phyloP scores from a whole-genome alignment of 1,140 invertebrate genomes.

The Cepaea nemoralis region DNA sequence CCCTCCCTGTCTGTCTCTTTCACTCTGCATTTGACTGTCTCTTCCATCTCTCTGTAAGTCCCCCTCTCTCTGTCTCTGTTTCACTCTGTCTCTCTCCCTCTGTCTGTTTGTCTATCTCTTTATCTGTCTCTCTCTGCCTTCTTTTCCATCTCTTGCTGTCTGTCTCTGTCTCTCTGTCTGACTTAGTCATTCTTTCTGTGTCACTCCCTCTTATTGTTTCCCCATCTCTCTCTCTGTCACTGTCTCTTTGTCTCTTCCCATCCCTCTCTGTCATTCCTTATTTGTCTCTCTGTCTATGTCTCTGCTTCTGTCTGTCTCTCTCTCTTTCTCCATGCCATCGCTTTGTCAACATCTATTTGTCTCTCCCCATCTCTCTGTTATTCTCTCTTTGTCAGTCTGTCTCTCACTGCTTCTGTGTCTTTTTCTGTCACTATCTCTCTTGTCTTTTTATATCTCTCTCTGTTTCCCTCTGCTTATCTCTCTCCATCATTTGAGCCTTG shows the following conservation, averaged over 20 bases:
- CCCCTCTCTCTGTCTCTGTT: too few relatives aligned
- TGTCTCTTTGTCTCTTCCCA: neutral
- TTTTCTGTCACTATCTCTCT: too few relatives aligned
- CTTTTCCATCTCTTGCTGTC: neutral
- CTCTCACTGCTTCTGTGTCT: neutral
- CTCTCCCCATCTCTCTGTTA: neutral
- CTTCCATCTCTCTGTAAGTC: too few relatives aligned
- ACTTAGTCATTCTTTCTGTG: neutral
- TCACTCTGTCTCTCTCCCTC: too few relatives aligned
- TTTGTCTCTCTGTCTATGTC: conserved; percentile 4
- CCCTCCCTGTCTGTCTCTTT: too few relatives aligned
- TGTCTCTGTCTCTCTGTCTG: neutral
- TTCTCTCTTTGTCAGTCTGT: neutral
- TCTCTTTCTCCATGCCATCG: neutral
- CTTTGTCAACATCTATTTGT: neutral
- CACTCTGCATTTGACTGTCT: too few relatives aligned
- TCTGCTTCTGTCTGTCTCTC: neutral
- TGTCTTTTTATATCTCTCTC: too few relatives aligned
- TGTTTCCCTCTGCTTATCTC: too few relatives aligned
- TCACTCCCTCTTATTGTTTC: too few relatives aligned
- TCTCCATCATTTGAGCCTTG: too few relatives aligned
- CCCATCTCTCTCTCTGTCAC: neutral
- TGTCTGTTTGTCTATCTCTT: neutral
- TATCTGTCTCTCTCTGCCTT: too few relatives aligned
- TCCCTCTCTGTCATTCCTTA: neutral